Percentiles rank a stretch among this genome's conserved stretches.
These are phyloP conservation scores for Cirrhinus mrigala DNA, from an alignment of 2,797 vertebrate genomes.

Conservation along the genomic window DNA sequence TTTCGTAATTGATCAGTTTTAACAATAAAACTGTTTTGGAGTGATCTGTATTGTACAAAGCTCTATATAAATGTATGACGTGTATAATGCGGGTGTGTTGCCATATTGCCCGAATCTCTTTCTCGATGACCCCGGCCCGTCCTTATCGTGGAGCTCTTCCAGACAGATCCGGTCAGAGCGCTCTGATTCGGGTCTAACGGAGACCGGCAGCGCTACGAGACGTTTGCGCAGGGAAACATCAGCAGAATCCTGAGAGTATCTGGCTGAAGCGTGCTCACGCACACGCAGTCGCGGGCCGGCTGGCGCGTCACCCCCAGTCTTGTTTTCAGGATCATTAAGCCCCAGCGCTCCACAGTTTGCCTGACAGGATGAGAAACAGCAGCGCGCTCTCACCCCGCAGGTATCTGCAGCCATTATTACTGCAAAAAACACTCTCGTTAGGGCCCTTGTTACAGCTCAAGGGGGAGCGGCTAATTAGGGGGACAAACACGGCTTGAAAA, in stretches of 20 bases:
- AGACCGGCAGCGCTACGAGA: neutral
- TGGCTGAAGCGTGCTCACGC: neutral
- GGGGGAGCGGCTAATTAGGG: constrained; percentile 94
- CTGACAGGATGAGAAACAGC: constrained; percentile 92
- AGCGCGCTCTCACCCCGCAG: constrained; percentile 92
- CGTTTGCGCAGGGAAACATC: neutral
- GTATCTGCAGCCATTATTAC: constrained; percentile 95
- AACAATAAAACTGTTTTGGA: neutral
- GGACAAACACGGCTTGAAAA: constrained; percentile 92
- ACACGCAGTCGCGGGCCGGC: too few relatives aligned
- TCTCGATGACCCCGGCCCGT: too few relatives aligned
- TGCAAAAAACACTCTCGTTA: constrained; percentile 94
- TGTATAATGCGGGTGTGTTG: neutral
- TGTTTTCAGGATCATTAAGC: constrained; percentile 98
- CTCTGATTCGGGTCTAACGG: neutral
- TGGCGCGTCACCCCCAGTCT: constrained; percentile 72
- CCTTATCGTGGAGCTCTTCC: neutral
- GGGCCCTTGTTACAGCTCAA: constrained; percentile 86
- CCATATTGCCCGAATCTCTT: too few relatives aligned
- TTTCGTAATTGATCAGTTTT: neutral
- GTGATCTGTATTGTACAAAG: neutral
- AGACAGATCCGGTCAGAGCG: neutral
- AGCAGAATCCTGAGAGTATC: neutral
- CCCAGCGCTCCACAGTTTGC: constrained; percentile 89
- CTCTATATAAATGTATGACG: neutral